Percentiles rank a stretch among this genome's conserved stretches.
Conservation (phyloP, 2,797 vertebrate genomes). For the Delichon dasypus region DNA sequence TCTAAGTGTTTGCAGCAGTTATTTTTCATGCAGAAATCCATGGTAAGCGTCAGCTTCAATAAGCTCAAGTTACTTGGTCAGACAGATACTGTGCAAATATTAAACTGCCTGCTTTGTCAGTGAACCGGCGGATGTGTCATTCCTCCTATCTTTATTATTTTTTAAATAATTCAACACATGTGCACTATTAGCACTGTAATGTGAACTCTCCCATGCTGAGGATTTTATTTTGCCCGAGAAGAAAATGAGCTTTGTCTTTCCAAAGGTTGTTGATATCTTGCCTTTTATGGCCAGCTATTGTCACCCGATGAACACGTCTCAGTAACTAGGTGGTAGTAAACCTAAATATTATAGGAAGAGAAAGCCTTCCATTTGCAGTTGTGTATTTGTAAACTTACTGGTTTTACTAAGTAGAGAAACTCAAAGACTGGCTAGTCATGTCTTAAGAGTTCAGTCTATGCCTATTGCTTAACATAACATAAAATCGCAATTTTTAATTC, state of each 20-base stretch:
- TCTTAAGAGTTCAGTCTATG: neutral
- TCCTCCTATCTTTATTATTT: slow-evolving; percentile 51
- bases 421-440: neutral
- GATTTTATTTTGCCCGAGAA: slow-evolving; percentile 50
- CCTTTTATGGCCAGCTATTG: slow-evolving; percentile 26
- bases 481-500: slow-evolving; percentile 13
- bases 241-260: slow-evolving; percentile 31
- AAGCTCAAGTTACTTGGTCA: neutral
- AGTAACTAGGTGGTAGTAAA: neutral
- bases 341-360: neutral
- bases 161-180: slow-evolving; percentile 55
- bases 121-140: neutral
- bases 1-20: neutral
- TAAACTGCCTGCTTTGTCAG: neutral
- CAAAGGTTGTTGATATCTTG: slow-evolving; percentile 8
- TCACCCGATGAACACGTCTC: neutral
- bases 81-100: neutral
- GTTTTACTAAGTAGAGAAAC: neutral
- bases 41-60: neutral
- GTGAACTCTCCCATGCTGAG: slow-evolving; percentile 12
- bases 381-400: neutral
- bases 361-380: neutral
- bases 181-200: slow-evolving; percentile 16
- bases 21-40: neutral
- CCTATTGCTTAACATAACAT: neutral